Percentiles rank a stretch among this genome's conserved stretches.
phyloP scores from a whole-genome alignment of 2,797 vertebrate genomes.

The Graptemys geographica region DNA sequence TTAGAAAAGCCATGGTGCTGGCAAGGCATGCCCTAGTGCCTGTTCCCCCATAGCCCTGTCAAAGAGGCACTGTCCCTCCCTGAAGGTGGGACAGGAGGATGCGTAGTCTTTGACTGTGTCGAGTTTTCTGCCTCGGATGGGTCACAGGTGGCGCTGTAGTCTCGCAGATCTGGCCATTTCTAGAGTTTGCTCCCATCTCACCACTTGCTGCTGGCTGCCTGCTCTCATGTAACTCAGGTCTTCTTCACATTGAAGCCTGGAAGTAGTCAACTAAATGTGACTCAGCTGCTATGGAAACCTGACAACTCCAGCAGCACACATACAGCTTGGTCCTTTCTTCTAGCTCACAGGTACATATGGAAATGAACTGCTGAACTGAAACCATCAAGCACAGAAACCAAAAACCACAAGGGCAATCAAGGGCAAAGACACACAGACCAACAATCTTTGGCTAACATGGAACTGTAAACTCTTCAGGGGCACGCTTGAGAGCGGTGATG shows the following conservation, averaged over 20 bases:
- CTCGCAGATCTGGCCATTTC: not conserved
- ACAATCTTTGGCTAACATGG: slow-evolving; percentile 60
- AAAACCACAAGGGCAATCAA: not conserved
- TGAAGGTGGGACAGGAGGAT: not conserved
- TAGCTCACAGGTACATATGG: not conserved
- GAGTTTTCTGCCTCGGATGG: not conserved
- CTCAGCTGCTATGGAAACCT: not conserved
- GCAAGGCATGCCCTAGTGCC: not conserved
- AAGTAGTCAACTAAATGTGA: not conserved
- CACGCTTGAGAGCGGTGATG: slow-evolving; percentile 35
- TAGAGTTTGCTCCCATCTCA: not conserved
- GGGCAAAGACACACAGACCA: slow-evolving; percentile 39
- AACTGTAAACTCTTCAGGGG: slow-evolving; percentile 63
- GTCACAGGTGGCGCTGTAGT: not conserved
- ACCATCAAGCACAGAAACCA: not conserved
- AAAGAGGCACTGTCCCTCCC: not conserved
- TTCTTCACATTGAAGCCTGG: not conserved
- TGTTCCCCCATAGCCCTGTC: not conserved
- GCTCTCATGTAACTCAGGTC: not conserved
- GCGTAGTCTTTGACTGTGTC: not conserved
- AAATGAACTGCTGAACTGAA: not conserved
- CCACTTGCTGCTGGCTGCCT: not conserved
- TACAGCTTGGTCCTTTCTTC: not conserved
- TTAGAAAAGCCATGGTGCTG: not conserved
- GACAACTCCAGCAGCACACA: not conserved